Base-by-base conservation (phyloP, 2,797 vertebrate species). In the Pangasius macronema region DNA sequence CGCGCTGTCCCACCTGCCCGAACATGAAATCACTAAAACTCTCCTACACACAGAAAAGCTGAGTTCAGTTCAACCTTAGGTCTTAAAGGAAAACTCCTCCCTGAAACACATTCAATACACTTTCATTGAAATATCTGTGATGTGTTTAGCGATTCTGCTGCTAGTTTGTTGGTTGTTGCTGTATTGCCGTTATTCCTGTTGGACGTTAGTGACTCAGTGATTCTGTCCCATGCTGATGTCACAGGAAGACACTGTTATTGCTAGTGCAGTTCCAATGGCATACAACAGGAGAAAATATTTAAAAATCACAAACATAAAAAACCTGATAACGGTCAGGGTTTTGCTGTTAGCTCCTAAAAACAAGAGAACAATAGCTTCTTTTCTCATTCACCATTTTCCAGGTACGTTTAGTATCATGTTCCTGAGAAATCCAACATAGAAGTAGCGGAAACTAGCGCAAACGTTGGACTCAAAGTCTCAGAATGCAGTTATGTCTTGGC, bases 1-100 rank as follows among this genome's bases (percentile, higher is more conserved):
- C 91, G 90, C 91, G 85, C 89, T 88, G 88, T 91, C 89, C 88
- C 83, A 82, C 89, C 70, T 85, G 77, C 81, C 81, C 72, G n/a
- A 76, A 67, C 36, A 80, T 49, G 3, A 68, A 7, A 59, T n/a
- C 59, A 46, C 46, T 63, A n/a, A 11, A 33, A 20, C 63, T 16
- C 5, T 49, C 79, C 55, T 73, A 49, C 72, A 77, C 42, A 27
- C 27, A 55, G 51, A 42, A 16, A 57, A 36, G 20, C 39, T 61
- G 30, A 57, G 14, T 20, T 55, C 51, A 36, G 16, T 33, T 39
- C 24, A 51, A 30, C 18, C 1, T 68, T 1, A 11, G 3, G 49
- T 59, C 51, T 59, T 72, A 33, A 76, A 55, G 59, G 8, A 61
- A 46, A 81, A 46, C 22, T 63, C 57, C 13, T 11, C 39, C 77